Evolutionary conservation across 2,797 vertebrate genomes (phyloP), one percentile per base, ranked within the genome.

Genomic region (Botia almorhae): DNA sequence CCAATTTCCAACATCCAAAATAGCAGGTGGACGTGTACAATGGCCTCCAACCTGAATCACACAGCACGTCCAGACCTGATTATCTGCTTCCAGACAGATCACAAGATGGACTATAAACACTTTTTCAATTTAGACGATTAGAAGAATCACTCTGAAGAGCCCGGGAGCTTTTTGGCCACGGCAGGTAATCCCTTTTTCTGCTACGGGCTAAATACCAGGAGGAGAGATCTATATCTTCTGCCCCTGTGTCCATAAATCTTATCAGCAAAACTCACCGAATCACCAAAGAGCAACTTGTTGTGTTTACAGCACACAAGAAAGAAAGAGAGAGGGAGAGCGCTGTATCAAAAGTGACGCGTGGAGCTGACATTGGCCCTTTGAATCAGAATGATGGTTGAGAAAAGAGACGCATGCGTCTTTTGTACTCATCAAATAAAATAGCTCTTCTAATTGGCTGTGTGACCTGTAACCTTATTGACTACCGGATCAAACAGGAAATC

Each of bases 101-200:
- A 82, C 74, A 75, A 87, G 85, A 87, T 88, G 85, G 83, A 76
- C 83, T 83, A 82, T 81, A 89, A 89, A 89, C 87, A 81, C 68
- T 82, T 87, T 88, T 86, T 87, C 77, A 84, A 86, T 85, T 88
- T 86, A 73, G 83, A 56, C 53, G 60, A 87, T 89, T 84, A 87
- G 72, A 74, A 67, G 43, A 75, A 76, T 81, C 80, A 81, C 80
- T 87, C 56, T 64, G 81, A 86, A 78, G 82, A 83, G 78, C 43
- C 76, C 64, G 76, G 76, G 73, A 80, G 82, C 50, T 56, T 82
- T 81, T 80, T 71, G 83, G 79, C 86, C 80, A 80, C 72, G 78
- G 83, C 80, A 86, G 87, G 82, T 86, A 85, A 86, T 87, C 85
- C 72, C 58, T 39, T 82, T 78, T 72, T 76, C 71, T 33, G 69